Evolutionary conservation across 1,140 invertebrate genomes (phyloP).

Genomic region (Papilio glaucus): DNA sequence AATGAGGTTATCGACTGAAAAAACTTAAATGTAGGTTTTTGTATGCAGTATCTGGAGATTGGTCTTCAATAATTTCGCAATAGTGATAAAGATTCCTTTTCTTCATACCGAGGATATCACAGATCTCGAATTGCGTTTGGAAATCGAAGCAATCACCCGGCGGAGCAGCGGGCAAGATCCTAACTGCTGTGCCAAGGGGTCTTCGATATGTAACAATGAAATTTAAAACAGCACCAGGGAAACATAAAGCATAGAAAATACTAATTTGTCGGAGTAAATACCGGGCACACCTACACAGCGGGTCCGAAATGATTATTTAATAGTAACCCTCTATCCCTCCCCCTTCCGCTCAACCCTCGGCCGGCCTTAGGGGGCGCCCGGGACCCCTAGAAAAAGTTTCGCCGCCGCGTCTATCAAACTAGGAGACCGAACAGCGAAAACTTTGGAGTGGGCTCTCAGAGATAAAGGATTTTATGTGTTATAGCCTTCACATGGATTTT

Average conservation of each 20-base stretch:
- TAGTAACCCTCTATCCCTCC: constrained; percentile 61
- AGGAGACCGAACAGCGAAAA: constrained; percentile 52
- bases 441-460: constrained; percentile 43
- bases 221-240: constrained; percentile 50
- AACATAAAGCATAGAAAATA: constrained; percentile 59
- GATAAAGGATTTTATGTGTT: constrained; percentile 37
- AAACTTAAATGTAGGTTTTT: no score
- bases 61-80: no score
- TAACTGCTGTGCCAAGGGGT: no score
- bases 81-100: no score
- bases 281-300: constrained; percentile 60
- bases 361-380: constrained; percentile 43
- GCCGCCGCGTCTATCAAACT: constrained; percentile 74
- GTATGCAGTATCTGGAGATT: no score
- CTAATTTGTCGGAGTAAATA: constrained; percentile 71
- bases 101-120: no score
- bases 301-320: constrained; percentile 80
- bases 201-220: constrained; percentile 29
- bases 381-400: constrained; percentile 76
- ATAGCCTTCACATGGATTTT: constrained; percentile 31
- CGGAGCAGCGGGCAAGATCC: constrained; percentile 2
- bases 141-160: background rate
- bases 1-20: no score
- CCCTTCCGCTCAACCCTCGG: constrained; percentile 36
- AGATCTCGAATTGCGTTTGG: background rate